phyloP scores from a whole-genome alignment of 2,888 invertebrate genomes.

The Drosophila affinis region DNA sequence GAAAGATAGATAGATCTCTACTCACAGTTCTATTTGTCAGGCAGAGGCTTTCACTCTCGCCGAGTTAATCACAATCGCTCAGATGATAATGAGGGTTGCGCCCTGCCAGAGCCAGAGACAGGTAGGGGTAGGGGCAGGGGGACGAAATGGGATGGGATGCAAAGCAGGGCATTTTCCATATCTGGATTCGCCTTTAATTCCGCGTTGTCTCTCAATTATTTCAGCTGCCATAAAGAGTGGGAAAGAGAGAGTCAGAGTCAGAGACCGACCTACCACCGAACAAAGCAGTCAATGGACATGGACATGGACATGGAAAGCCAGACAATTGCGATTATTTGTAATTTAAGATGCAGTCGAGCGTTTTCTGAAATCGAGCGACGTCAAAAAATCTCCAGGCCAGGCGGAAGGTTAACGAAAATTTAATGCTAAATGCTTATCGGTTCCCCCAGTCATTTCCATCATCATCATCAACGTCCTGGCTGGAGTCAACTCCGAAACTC shows the following conservation, averaged over 20 bases:
- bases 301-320: slow-evolving; percentile 26
- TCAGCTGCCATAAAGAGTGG: slow-evolving; percentile 74
- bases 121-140: not conserved
- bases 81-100: slow-evolving; percentile 70
- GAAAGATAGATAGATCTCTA: slow-evolving; percentile 2
- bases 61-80: slow-evolving; percentile 76
- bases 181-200: slow-evolving; percentile 61
- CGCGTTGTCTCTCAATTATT: slow-evolving; percentile 82
- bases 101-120: slow-evolving; percentile 1
- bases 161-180: slow-evolving; percentile 32
- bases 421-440: slow-evolving; percentile 77
- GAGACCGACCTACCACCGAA: slow-evolving; percentile 28
- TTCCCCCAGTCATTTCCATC: slow-evolving; percentile 36
- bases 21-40: slow-evolving; percentile 55
- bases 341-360: slow-evolving; percentile 82
- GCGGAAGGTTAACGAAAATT: slow-evolving; percentile 74
- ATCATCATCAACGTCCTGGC: slow-evolving; percentile 53
- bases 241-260: slow-evolving; percentile 17
- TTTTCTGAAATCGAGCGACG: slow-evolving; percentile 77
- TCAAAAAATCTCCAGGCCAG: slow-evolving; percentile 69
- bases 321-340: slow-evolving; percentile 82
- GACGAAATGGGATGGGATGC: slow-evolving; percentile 19
- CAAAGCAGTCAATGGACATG: slow-evolving; percentile 23
- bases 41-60: slow-evolving; percentile 70
- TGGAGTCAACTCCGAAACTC: slow-evolving; percentile 79